phyloP scores from a whole-genome alignment of 64 coral and sea anemone genomes.

The Cladopsammia gracilis region DNA sequence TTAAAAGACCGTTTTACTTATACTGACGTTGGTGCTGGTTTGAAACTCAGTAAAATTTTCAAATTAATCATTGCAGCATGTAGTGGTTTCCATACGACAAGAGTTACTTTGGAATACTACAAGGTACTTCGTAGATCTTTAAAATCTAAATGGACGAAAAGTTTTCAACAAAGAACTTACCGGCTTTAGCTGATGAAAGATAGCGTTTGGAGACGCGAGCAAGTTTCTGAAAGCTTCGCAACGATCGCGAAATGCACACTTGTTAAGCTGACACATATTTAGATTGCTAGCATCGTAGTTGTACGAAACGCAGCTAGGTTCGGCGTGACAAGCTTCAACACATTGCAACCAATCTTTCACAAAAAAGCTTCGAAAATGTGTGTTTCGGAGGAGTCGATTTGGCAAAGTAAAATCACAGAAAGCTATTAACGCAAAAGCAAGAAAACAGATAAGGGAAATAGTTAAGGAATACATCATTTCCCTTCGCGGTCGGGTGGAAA shows the following conservation, averaged over 20 bases:
- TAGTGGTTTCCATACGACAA: too few relatives aligned
- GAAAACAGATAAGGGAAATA: neutral
- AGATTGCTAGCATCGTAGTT: neutral
- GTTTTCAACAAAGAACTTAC: neutral
- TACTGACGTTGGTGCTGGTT: too few relatives aligned
- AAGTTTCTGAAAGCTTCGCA: conserved; percentile 14
- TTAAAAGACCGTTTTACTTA: too few relatives aligned
- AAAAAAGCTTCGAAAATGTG: neutral
- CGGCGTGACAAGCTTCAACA: neutral
- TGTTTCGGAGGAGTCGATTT: neutral
- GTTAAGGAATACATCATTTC: neutral
- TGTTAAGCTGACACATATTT: neutral
- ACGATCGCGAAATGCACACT: conserved; percentile 16
- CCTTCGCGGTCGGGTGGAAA: neutral
- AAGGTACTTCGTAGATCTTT: too few relatives aligned
- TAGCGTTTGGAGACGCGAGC: neutral
- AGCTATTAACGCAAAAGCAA: neutral
- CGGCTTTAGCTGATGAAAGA: conserved; percentile 3
- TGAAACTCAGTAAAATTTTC: too few relatives aligned
- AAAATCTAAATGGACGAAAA: too few relatives aligned
- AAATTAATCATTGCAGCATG: too few relatives aligned
- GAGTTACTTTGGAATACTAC: too few relatives aligned
- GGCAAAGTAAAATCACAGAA: neutral
- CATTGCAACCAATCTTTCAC: conserved; percentile 13
- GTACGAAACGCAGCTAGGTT: neutral